Conservation (phyloP, 2,888 invertebrate genomes). For the Idaea aversata region DNA sequence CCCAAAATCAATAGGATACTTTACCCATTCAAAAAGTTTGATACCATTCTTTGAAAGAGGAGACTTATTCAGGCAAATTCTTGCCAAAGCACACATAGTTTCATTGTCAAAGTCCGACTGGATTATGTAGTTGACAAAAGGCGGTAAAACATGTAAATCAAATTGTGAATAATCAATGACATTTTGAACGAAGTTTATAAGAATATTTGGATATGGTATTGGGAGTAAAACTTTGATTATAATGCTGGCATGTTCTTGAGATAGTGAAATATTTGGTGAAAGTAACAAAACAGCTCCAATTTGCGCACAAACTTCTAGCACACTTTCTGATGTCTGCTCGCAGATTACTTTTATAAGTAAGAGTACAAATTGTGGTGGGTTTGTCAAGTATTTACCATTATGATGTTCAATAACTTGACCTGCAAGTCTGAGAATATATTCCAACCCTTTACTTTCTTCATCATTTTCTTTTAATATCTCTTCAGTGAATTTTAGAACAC, state of each 20-base stretch:
- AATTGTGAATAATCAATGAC: conserved; percentile 84
- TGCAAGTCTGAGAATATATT: conserved; percentile 78
- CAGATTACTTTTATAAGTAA: conserved; percentile 77
- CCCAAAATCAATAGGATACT: conserved; percentile 83
- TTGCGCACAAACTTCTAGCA: conserved; percentile 73
- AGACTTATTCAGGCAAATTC: conserved; percentile 84
- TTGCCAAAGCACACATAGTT: conserved; percentile 82
- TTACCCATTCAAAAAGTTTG: conserved; percentile 82
- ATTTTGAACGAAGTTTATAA: conserved; percentile 83
- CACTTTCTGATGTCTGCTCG: conserved; percentile 65
- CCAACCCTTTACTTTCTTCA: conserved; percentile 53
- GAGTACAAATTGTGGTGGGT: conserved; percentile 81
- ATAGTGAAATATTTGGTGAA: conserved; percentile 82
- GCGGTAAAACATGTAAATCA: conserved; percentile 86
- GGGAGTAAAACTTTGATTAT: conserved; percentile 83
- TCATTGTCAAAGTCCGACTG: conserved; percentile 76
- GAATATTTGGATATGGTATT: conserved; percentile 76
- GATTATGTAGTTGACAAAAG: conserved; percentile 81
- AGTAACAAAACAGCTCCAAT: conserved; percentile 81
- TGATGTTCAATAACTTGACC: conserved; percentile 82
- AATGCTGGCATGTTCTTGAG: conserved; percentile 87
- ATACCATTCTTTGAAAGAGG: conserved; percentile 82
- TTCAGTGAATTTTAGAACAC: conserved; percentile 55
- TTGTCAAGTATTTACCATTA: conserved; percentile 82
- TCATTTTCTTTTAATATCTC: conserved; percentile 59